Evolutionary conservation across 2,113 vertebrate genomes (phyloP), one percentile per base, ranked within the genome.

Genomic region (Candoia aspera): DNA sequence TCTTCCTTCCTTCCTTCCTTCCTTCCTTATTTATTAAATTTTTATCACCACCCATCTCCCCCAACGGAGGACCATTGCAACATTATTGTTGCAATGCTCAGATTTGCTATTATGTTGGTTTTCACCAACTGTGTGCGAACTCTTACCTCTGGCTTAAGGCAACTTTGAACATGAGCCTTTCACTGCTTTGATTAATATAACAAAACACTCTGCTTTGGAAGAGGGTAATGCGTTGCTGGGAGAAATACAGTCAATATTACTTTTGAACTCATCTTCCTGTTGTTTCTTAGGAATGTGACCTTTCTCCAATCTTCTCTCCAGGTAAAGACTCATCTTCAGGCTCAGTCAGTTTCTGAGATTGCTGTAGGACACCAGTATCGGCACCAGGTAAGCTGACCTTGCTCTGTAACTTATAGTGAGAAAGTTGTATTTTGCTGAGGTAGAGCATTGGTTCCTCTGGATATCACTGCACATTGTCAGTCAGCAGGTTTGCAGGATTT

Each of bases 321-420:
- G 98, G 98, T 99, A 46, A 99, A 99, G 96, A 98, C 98, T 91
- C 98, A 99, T 59, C 96, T 99, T 21, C 98, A 99, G 95, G 98
- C 97, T 79, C 98, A 99, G 94, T 95, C 98, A 4, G 96, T 96
- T 26, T 94, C 98, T 46, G 96, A 98, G 62, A 99, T 99, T 23
- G 98, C 98, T 0, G 98, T 99, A 8, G 98, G 98, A 33, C 98
- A 99, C 94, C 98, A 99, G 92, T 97, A 99, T 57, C 96, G 97
- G 93, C 98, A 99, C 87, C 96, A 97, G 98, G 98, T 98, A 96
- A 96, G 93, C 87, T 57, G 57, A 3, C 8, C 26, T 62, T 49
- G 1, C 10, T 24, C 17, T 33, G 17, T 55, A 9, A 29, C 2
- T 46, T 59, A 23, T 58, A 2, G 9, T 29, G 8, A 42, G 49